phyloP scores from a whole-genome alignment of 2,797 vertebrate species.

The Oceanodroma leucorhoa region DNA sequence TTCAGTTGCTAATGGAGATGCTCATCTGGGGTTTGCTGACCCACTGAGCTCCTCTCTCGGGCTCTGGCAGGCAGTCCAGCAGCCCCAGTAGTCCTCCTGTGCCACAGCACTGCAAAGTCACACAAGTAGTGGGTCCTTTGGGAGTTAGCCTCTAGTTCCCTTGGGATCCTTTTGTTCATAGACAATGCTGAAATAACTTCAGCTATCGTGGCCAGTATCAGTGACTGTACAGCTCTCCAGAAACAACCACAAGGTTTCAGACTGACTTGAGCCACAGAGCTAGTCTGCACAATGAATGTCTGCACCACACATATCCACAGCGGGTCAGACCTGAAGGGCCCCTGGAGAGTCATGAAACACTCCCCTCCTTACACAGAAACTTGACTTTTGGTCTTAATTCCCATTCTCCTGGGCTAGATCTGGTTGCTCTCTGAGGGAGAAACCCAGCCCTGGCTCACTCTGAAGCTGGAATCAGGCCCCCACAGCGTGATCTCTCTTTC shows the following conservation, averaged over 20 bases:
- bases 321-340: neutral
- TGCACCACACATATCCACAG: neutral
- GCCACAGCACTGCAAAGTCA: neutral
- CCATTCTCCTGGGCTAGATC: neutral
- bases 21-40: neutral
- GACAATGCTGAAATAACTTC: neutral
- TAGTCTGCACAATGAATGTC: neutral
- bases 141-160: neutral
- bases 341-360: neutral
- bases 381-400: neutral
- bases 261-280: neutral
- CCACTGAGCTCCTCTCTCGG: neutral
- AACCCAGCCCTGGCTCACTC: neutral
- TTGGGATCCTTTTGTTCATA: neutral
- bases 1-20: neutral
- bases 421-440: neutral
- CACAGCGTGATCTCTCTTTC: fast-evolving
- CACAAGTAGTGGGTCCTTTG: neutral
- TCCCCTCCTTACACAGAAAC: neutral
- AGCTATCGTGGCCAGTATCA: neutral
- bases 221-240: neutral
- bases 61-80: neutral
- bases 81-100: neutral
- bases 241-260: neutral
- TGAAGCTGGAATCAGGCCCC: neutral